Conservation (phyloP, 2,888 invertebrate species). For the Thecophora atra region DNA sequence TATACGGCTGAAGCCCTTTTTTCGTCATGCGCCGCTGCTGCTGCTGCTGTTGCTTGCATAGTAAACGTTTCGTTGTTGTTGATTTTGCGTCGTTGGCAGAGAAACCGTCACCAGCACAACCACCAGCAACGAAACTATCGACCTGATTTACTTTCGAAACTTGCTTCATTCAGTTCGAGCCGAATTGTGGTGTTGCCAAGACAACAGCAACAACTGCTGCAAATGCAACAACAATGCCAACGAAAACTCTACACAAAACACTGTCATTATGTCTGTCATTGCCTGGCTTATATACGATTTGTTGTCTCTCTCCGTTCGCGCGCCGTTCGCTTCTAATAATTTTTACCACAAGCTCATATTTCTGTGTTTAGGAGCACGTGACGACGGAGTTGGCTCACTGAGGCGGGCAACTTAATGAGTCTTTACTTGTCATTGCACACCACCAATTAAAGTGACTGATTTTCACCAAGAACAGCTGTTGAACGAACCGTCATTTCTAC, state of each 20-base stretch:
- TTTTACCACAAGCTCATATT: too few species aligned
- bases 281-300: not conserved
- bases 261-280: not conserved
- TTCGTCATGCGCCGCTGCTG: conserved; percentile 50
- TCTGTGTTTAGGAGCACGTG: too few species aligned
- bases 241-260: conserved; percentile 24
- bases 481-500: too few species aligned
- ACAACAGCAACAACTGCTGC: conserved; percentile 43
- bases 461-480: too few species aligned
- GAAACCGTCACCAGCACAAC: not conserved
- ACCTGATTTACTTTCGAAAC: conserved; percentile 26
- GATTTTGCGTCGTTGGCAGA: not conserved
- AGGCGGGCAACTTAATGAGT: too few species aligned
- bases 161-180: conserved; percentile 35
- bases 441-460: too few species aligned
- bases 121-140: conserved; percentile 10
- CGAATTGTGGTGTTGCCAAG: conserved; percentile 38
- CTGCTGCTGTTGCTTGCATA: conserved; percentile 28
- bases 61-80: conserved; percentile 11
- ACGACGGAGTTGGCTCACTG: too few species aligned
- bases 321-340: not conserved
- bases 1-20: conserved; percentile 33
- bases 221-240: conserved; percentile 41
- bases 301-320: not conserved
- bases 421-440: too few species aligned